Percentiles rank a stretch among this genome's conserved stretches.
Conservation (phyloP, 64 coral and sea anemone genomes). For the Stylophora pistillata region DNA sequence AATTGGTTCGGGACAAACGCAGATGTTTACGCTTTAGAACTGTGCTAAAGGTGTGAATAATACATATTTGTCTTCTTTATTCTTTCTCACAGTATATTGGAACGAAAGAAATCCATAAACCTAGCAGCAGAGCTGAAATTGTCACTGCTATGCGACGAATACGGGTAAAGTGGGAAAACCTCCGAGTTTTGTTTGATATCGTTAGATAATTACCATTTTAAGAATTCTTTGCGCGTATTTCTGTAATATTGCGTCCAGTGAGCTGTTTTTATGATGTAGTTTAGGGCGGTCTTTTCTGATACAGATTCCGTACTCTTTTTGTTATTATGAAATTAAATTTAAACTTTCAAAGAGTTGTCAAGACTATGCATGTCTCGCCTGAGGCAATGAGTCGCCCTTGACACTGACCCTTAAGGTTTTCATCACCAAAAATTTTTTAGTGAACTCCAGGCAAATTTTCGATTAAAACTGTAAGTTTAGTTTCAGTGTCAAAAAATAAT, state of each 20-base stretch:
- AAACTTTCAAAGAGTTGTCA: background rate
- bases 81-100: constrained; percentile 76
- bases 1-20: background rate
- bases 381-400: too few species aligned
- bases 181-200: background rate
- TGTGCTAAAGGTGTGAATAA: background rate
- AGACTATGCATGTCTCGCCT: too few species aligned
- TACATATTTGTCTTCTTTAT: constrained; percentile 33
- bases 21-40: constrained; percentile 21
- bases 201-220: background rate
- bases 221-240: constrained; percentile 2
- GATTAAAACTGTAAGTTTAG: too few species aligned
- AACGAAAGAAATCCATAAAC: constrained; percentile 85
- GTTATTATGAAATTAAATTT: background rate
- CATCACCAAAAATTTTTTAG: too few species aligned
- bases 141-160: constrained; percentile 86
- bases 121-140: constrained; percentile 80
- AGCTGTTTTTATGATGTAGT: background rate
- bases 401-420: too few species aligned
- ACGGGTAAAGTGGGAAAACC: constrained; percentile 45
- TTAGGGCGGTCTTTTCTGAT: background rate
- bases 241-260: background rate
- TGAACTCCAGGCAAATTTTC: too few species aligned
- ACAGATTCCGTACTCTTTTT: background rate
- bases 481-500: too few species aligned